Evolutionary conservation across 2,113 vertebrate species (phyloP).

Genomic region (Cyprinodon variegatus): DNA sequence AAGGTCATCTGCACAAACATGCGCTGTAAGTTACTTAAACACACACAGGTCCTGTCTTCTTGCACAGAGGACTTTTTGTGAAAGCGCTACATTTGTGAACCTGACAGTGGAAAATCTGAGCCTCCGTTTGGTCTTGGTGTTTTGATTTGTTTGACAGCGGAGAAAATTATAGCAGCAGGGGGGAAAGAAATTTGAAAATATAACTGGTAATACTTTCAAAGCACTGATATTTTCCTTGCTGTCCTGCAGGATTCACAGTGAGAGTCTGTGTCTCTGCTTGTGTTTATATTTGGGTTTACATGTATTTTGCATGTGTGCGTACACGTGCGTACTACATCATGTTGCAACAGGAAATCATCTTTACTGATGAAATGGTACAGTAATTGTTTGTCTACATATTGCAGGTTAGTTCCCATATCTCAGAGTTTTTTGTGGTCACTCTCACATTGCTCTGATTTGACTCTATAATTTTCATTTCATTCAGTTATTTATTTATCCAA

Average conservation of each 20-base stretch:
- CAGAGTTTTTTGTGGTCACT: constrained; percentile 60
- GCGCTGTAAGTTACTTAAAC: neutral
- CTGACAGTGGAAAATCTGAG: constrained; percentile 78
- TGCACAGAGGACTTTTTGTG: constrained; percentile 69
- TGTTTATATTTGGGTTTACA: constrained; percentile 23
- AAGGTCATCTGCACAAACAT: constrained; percentile 16
- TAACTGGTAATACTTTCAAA: constrained; percentile 71
- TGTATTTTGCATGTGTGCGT: constrained; percentile 3
- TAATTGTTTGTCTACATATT: constrained; percentile 76
- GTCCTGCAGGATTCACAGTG: constrained; percentile 54
- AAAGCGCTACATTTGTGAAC: constrained; percentile 61
- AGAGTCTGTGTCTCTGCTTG: constrained; percentile 20
- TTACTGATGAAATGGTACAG: constrained; percentile 59
- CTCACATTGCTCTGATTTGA: constrained; percentile 51
- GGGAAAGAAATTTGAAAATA: constrained; percentile 76
- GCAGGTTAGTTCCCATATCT: constrained; percentile 75
- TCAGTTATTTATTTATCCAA: constrained; percentile 75
- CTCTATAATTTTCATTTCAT: constrained; percentile 62
- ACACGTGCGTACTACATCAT: constrained; percentile 25
- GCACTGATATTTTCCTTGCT: constrained; percentile 66
- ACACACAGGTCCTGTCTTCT: constrained; percentile 56
- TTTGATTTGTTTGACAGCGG: constrained; percentile 78
- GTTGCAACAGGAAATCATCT: constrained; percentile 61
- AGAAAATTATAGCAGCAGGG: constrained; percentile 73
- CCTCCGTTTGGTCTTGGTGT: constrained; percentile 66